A percentile compares a stretch with the other conserved stretches of the same genome.
phyloP scores from a whole-genome alignment of 2,113 vertebrate species.

The Xiphophorus couchianus region DNA sequence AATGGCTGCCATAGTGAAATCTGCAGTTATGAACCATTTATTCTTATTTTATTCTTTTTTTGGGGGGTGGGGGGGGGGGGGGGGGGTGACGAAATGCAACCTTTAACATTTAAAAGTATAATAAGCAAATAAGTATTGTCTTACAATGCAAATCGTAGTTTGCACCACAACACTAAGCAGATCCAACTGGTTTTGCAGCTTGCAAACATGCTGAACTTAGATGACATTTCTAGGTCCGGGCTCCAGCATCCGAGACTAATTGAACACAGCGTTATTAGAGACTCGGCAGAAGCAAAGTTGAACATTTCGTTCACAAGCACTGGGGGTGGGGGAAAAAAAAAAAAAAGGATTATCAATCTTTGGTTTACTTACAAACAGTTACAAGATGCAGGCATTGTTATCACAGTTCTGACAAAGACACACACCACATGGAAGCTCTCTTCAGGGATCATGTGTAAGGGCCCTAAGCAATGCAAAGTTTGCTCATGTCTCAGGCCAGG shows the following conservation, averaged over 20 bases:
- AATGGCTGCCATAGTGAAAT: not conserved
- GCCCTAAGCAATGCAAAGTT: not conserved
- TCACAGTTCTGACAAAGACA: not conserved
- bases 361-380: not conserved
- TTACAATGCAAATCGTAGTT: not conserved
- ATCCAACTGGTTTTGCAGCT: not conserved
- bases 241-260: not conserved
- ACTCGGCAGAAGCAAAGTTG: too few relatives aligned
- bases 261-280: not conserved
- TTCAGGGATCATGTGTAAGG: not conserved
- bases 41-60: too few relatives aligned
- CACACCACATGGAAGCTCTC: not conserved
- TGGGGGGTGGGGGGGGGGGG: too few relatives aligned
- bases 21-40: not conserved
- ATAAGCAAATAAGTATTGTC: not conserved
- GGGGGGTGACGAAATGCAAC: too few relatives aligned
- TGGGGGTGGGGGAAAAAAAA: not conserved
- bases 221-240: too few relatives aligned
- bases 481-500: not conserved
- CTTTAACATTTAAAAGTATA: too few relatives aligned
- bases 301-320: not conserved
- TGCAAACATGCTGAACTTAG: too few relatives aligned
- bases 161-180: not conserved
- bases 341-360: not conserved
- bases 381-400: not conserved